Evolutionary conservation across 1,140 invertebrate genomes (phyloP), one percentile per base, ranked within the genome.

Genomic region (Sycobia sp.): DNA sequence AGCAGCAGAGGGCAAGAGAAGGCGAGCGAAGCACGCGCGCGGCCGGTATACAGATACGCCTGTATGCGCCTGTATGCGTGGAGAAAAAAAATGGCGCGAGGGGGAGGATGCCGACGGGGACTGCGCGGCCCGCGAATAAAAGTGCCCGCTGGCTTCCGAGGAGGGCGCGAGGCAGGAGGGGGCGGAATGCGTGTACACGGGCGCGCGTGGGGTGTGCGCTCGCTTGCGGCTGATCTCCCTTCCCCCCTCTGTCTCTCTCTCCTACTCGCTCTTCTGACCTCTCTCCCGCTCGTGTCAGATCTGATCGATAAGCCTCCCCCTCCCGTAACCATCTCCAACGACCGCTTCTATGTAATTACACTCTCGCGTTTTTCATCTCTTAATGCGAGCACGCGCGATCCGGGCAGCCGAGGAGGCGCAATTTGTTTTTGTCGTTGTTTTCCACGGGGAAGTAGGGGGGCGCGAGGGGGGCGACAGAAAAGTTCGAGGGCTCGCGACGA

Each of bases 281-380:
- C 13, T 13, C 38, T 36, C 46, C 7, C 22, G 18, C 74, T 73
- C 72, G 71, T 73, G 73, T 74, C 71, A 76, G 73, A 77, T 80
- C 74, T 78, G 76, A 80, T 78, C 76, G 76, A 79, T 78, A 80
- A 80, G 76, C 75, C 71, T 39, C 23, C n/a, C n/a, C n/a, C n/a
- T n/a, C n/a, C n/a, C n/a, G n/a, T n/a, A n/a, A n/a, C n/a, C n/a
- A n/a, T n/a, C n/a, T n/a, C n/a, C n/a, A n/a, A n/a, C 13, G 2
- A 49, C 54, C 47, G 22, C 39, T 58, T 22, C 36, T 47, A 58
- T 53, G 16, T 44, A 58, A 64, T 64, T 64, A 53, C 47, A 27
- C 25, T 59, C 43, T 54, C 36, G 39, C 39, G 54, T 65, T 65
- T 65, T 59, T 65, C 62, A 64, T 57, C 62, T 51, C 18, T 32